A percentile compares a stretch with the other conserved stretches of the same genome.
phyloP scores from a whole-genome alignment of 2,113 vertebrate genomes.

The Brachyistius frenatus region DNA sequence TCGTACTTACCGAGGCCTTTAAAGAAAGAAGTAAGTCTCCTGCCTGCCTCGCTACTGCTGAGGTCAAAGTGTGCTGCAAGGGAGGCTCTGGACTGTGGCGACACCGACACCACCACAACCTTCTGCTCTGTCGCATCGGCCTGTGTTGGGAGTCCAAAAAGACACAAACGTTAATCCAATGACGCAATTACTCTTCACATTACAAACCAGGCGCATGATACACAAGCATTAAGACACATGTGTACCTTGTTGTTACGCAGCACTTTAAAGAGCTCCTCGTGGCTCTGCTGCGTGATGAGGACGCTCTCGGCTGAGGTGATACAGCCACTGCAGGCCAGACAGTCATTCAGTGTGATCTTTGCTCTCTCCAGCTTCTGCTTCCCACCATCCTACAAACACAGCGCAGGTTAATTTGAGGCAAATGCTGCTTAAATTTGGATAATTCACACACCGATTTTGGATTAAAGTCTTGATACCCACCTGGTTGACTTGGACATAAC shows the following conservation, averaged over 20 bases:
- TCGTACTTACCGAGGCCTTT: conserved; percentile 88
- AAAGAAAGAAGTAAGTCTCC: conserved; percentile 89
- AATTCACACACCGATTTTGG: background rate
- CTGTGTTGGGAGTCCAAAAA: conserved; percentile 41
- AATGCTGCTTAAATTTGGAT: background rate
- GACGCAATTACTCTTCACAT: no score
- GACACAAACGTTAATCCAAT: background rate
- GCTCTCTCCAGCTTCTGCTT: conserved; percentile 91
- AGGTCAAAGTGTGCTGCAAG: conserved; percentile 89
- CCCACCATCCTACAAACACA: conserved; percentile 87
- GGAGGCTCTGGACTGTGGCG: conserved; percentile 94
- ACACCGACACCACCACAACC: conserved; percentile 92
- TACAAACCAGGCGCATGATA: background rate
- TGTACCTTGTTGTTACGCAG: conserved; percentile 89
- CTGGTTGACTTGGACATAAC: conserved; percentile 90
- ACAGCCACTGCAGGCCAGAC: conserved; percentile 96
- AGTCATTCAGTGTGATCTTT: conserved; percentile 94
- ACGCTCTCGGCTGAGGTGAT: conserved; percentile 96
- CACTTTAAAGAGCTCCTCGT: conserved; percentile 88
- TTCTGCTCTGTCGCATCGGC: conserved; percentile 76
- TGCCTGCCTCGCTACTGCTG: conserved; percentile 86
- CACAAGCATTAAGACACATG: background rate
- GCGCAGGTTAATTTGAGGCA: background rate
- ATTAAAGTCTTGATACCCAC: conserved; percentile 71
- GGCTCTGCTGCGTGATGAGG: conserved; percentile 94